Evolutionary conservation across 2,888 invertebrate genomes (phyloP).

Genomic region (Dione vanillae): DNA sequence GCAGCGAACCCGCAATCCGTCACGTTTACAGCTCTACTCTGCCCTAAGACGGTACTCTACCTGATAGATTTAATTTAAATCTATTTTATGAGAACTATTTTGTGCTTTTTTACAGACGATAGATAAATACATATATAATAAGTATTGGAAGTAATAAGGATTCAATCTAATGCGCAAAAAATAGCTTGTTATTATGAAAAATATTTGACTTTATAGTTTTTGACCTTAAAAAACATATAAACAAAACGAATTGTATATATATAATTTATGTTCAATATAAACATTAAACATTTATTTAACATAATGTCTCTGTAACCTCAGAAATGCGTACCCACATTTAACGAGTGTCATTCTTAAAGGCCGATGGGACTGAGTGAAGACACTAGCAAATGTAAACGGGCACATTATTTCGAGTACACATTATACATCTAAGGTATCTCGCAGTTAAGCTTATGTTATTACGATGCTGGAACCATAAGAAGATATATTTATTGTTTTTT

Average conservation of each 20-base stretch:
- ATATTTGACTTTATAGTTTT: too few species aligned
- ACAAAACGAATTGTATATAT: background rate
- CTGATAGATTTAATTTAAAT: too few species aligned
- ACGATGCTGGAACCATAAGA: slow-evolving; percentile 29
- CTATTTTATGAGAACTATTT: too few species aligned
- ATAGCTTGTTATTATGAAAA: too few species aligned
- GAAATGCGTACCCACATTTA: slow-evolving; percentile 22
- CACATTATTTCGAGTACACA: slow-evolving; percentile 51
- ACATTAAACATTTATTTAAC: background rate
- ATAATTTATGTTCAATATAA: slow-evolving; percentile 8
- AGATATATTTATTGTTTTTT: slow-evolving; percentile 26
- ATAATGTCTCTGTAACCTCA: slow-evolving; percentile 37
- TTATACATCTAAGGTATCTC: slow-evolving; percentile 42
- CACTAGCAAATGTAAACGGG: slow-evolving; percentile 48
- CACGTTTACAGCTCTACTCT: too few species aligned
- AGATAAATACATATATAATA: too few species aligned
- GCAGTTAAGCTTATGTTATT: slow-evolving; percentile 38
- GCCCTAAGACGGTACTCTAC: too few species aligned
- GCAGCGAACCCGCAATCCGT: too few species aligned
- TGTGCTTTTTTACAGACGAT: too few species aligned
- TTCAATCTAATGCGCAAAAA: too few species aligned
- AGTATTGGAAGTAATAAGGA: too few species aligned
- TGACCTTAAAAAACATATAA: background rate
- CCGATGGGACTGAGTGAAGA: slow-evolving; percentile 40
- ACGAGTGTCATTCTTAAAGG: slow-evolving; percentile 29